Base-by-base conservation (phyloP, 2,888 invertebrate genomes). In the Eumacrocentrus americanus region DNA sequence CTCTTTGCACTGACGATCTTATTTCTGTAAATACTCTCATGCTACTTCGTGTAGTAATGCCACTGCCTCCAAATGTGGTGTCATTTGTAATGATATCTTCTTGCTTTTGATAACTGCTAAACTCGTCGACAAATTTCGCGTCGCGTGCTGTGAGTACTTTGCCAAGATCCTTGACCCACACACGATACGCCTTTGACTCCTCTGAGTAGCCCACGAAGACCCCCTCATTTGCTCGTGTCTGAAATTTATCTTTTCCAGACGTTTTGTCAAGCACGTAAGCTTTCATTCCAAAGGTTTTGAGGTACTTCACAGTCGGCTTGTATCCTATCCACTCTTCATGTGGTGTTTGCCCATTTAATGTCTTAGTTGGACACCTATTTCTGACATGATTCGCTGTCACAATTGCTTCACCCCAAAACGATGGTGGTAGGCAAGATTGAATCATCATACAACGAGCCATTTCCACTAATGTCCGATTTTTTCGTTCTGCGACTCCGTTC, bases 381-480 rank as follows among this genome's bases (percentile, higher is more conserved):
- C 48, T 12, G 1, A 58, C 23, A 18, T 52, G 50, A 37, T 40
- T 50, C 1, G 55, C 58, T 3, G 42, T 56, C 14, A 22, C 16
- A 0, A 58, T 42, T 9, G 52, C 60, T 22, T 63, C 62, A 4
- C 52, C 53, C 53, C 57, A 63, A 35, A 56, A 60, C 6, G 29
- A 22, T 2, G 37, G n/a, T 7, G 47, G 25, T 2, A 47, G 11
- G 4, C 25, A 25, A 2, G 58, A 23, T 3, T 55, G 23, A n/a
- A 23, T 12, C 23, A 62, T 34, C 35, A 62, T 42, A 22, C 59
- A 62, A 22, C 55, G 12, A 1, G 55, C 59, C 54, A 54, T 54
- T 12, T 62, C 58, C 1, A 42, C 23, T 1, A 62, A 23, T 5
- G 50, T 62, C 29, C 55, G n/a, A 40, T 54, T 58, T 40, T 46